A percentile compares a stretch with the other conserved stretches of the same genome.
These are phyloP conservation scores for Ips typographus DNA, from an alignment of 1,140 invertebrate genomes.

Conservation along the genomic window DNA sequence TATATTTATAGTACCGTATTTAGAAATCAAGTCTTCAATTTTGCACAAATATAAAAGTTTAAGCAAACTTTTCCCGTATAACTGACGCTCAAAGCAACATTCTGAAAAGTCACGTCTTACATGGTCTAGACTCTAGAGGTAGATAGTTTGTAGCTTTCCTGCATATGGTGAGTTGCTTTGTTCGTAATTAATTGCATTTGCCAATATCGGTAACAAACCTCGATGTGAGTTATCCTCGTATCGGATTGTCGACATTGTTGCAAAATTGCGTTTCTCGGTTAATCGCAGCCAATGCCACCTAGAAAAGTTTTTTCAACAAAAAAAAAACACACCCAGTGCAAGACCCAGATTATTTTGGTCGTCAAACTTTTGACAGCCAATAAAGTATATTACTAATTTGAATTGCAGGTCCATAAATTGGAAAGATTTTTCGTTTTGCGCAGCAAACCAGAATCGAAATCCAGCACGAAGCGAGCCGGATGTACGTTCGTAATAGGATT, in stretches of 20 bases:
- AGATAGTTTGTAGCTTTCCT: conserved; percentile 4
- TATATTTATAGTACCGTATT: too few species aligned
- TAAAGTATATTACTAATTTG: not conserved
- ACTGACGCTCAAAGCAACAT: too few species aligned
- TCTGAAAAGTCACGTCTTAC: too few species aligned
- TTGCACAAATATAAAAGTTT: too few species aligned
- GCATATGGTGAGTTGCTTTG: conserved; percentile 12
- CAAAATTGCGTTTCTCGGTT: not conserved
- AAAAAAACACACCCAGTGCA: not conserved
- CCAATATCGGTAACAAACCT: conserved; percentile 11
- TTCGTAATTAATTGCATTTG: conserved; percentile 17
- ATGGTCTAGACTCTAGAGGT: not conserved
- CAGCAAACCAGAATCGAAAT: conserved; percentile 31
- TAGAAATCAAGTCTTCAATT: too few species aligned
- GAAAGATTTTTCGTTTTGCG: not conserved
- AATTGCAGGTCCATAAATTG: not conserved
- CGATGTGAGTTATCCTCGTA: conserved; percentile 5
- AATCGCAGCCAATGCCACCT: not conserved
- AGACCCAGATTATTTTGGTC: not conserved
- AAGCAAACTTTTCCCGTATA: too few species aligned
- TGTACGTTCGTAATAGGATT: conserved; percentile 44
- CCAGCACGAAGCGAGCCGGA: conserved; percentile 30
- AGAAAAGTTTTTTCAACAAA: not conserved
- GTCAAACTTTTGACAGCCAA: not conserved
- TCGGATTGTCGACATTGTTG: not conserved